phyloP scores from a whole-genome alignment of 2,888 invertebrate species.

The Leptogaster cylindrica region DNA sequence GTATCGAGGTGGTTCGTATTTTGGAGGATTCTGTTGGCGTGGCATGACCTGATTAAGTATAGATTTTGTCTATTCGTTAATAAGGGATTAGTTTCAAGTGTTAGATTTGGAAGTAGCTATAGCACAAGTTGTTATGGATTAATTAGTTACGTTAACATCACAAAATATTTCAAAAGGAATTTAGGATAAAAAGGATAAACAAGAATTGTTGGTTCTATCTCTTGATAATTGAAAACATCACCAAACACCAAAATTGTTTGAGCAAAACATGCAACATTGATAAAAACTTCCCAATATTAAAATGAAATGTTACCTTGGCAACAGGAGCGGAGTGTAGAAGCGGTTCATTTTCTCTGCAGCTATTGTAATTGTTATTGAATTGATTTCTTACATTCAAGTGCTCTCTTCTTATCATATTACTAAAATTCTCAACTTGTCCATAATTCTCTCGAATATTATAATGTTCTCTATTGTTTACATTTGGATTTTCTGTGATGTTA shows the following conservation, averaged over 20 bases:
- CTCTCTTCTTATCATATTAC: conserved; percentile 52
- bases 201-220: no score
- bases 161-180: no score
- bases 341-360: conserved; percentile 62
- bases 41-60: conserved; percentile 56
- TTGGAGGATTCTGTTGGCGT: conserved; percentile 58
- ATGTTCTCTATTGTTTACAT: conserved; percentile 54
- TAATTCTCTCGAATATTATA: conserved; percentile 54
- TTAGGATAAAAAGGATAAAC: no score
- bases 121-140: neutral
- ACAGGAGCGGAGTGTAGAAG: conserved; percentile 61
- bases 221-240: no score
- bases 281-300: neutral
- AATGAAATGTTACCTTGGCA: conserved; percentile 59
- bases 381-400: conserved; percentile 52
- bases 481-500: conserved; percentile 61
- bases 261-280: no score
- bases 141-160: neutral
- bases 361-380: conserved; percentile 56
- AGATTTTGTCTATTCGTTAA: conserved; percentile 23
- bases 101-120: neutral
- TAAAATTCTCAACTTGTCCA: conserved; percentile 54
- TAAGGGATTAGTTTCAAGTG: conserved; percentile 19
- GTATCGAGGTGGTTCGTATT: conserved; percentile 62
- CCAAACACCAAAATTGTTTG: no score